phyloP scores from a whole-genome alignment of 1,140 invertebrate genomes.

The Heliconius congener region DNA sequence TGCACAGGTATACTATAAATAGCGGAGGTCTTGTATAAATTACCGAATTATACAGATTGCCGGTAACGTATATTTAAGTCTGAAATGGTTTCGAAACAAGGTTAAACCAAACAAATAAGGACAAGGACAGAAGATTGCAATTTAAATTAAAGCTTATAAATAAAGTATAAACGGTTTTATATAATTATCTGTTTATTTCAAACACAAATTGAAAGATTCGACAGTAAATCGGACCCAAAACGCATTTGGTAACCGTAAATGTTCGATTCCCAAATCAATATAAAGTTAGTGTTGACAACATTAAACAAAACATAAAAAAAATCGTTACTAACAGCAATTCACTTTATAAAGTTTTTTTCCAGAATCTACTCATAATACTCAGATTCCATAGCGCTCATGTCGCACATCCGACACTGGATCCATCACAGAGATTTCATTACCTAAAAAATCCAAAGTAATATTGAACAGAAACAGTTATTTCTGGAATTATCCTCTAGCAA shows the following conservation, averaged over 20 bases:
- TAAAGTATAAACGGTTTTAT: constrained; percentile 23
- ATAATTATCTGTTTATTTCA: constrained; percentile 77
- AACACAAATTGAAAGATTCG: constrained; percentile 80
- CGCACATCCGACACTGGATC: constrained; percentile 69
- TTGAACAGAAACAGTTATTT: constrained; percentile 69
- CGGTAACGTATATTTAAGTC: too few species aligned
- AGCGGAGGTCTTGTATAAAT: too few species aligned
- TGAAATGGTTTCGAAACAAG: too few species aligned
- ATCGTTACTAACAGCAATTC: constrained; percentile 74
- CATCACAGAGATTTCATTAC: constrained; percentile 76
- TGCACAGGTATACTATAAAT: too few species aligned
- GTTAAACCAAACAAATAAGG: too few species aligned
- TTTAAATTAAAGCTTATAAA: background rate
- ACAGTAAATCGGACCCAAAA: constrained; percentile 73
- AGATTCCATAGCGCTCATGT: constrained; percentile 70
- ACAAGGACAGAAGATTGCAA: background rate
- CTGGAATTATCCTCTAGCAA: constrained; percentile 61
- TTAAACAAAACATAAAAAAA: constrained; percentile 78
- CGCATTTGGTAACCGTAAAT: constrained; percentile 62
- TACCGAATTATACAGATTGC: too few species aligned
- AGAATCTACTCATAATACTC: constrained; percentile 79
- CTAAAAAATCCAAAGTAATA: constrained; percentile 61
- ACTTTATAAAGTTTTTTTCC: constrained; percentile 66
- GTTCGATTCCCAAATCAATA: constrained; percentile 68
- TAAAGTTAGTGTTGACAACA: constrained; percentile 76